Base-by-base conservation (phyloP, 2,797 vertebrate species). In the Diceros bicornis region DNA sequence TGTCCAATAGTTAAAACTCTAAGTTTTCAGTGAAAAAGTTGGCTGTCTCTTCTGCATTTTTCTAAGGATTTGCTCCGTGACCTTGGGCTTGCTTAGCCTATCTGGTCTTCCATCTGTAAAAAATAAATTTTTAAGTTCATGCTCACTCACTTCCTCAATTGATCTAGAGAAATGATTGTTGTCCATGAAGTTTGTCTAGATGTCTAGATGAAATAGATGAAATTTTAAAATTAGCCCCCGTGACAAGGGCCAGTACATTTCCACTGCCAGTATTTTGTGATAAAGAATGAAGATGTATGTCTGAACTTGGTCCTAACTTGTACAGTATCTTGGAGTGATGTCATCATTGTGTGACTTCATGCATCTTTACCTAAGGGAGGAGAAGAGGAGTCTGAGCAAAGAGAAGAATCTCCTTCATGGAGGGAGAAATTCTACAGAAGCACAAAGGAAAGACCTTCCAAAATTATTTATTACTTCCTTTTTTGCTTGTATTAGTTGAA, bases 41-140 rank as follows among this genome's bases (percentile, higher is more conserved):
- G 72, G 61, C 59, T 84, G 5, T 87, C 2, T 83, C 81, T 93
- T 90, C 94, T 88, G 77, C 64, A 88, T 97, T 97, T 79, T 95
- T 90, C 52, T 41, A 87, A 93, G 69, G 82, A 77, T 69, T 41
- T 87, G 62, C 82, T 95, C 47, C 27, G 7, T 91, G 88, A 86
- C 82, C 44, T 72, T 66, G 77, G 13, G 34, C 69, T 94, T 66
- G 41, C 62, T 86, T 57, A 79, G 61, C 41, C 89, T 96, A 91
- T 96, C 94, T 96, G 77, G 18, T 79, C 29, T 95, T 62, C 47
- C 55, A 82, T 84, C 85, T 96, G 72, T 85, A 72, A 95, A 94
- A 96, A 83, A 64, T 50, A 95, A 47, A 96, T 66, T 12, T 72
- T 93, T 75, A 91, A 91, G 79, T 94, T 94, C 84, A 29, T 77